phyloP scores from a whole-genome alignment of 1,140 invertebrate species.

The Chrysomallon squamiferum region DNA sequence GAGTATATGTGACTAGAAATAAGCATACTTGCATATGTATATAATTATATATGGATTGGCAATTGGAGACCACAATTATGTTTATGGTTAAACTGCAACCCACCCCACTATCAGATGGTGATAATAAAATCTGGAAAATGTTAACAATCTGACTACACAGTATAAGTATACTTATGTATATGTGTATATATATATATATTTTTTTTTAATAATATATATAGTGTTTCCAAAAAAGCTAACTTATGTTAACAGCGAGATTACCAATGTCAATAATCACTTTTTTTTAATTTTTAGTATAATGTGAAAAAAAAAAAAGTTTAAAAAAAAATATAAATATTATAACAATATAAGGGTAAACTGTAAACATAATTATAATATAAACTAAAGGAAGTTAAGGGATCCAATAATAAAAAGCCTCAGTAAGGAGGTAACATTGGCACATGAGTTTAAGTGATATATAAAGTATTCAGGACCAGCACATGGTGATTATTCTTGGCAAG shows the following conservation, averaged over 20 bases:
- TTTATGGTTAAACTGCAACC: not conserved
- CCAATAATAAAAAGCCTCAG: conserved; percentile 4
- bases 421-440: conserved; percentile 1
- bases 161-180: conserved; percentile 1
- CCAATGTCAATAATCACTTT: not conserved
- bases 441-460: conserved; percentile 74
- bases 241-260: not conserved
- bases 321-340: not conserved
- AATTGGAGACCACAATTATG: conserved; percentile 5
- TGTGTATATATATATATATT: not conserved
- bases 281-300: not conserved
- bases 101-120: not conserved
- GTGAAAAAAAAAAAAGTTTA: conserved; percentile 7
- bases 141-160: conserved; percentile 6
- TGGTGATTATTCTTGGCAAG: conserved; percentile 98
- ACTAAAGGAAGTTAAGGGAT: conserved; percentile 3
- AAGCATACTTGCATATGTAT: not conserved
- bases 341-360: conserved; percentile 12
- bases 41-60: not conserved
- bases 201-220: conserved; percentile 3
- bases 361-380: conserved; percentile 9
- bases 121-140: conserved; percentile 10
- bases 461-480: conserved; percentile 92
- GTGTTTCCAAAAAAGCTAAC: not conserved
- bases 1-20: conserved; percentile 56